Evolutionary conservation across 2,797 vertebrate species (phyloP), one percentile per base, ranked within the genome.

Genomic region (Paratrypauchen microcephalus): DNA sequence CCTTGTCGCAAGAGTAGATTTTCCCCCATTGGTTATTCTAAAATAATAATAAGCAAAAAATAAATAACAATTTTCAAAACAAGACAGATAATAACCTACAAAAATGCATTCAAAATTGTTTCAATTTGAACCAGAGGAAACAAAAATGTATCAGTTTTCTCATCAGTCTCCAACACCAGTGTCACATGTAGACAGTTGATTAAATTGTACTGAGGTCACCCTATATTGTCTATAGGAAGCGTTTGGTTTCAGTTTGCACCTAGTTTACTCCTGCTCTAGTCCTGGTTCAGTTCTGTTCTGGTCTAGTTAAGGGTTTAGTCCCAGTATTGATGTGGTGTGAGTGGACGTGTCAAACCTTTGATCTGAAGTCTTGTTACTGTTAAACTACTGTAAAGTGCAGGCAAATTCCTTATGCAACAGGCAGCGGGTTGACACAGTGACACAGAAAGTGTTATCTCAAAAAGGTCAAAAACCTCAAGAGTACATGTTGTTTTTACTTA

Each of bases 1-100:
- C 72, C 87, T 92, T 76, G 68, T 82, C 60, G 96, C 91, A 69
- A 98, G 86, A 0, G 97, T 97, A 19, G 95, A 95, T 88, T 99
- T 99, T 2, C 97, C 97, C 19, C 96, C 96, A 78, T 98, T 98
- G 73, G 97, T 98, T 82, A 96, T 91, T 12, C 96, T 97, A 80
- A 66, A 54, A 16, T n/a, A 19, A 15, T 32, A 30, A 45, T 45
- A 15, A 45, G 15, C 41, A 45, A 45, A 45, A 15, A 45, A 13
- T 3, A 16, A 15, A 41, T 41, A 41, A 13, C 11, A 13, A 45
- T 45, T 60, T 36, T 19, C 28, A 32, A n/a, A 13, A 24, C 3
- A 55, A 24, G 21, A 11, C 9, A 1, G 28, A 55, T 55, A 24
- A 23, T 56, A 56, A 24, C 21, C 54, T 23, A 56, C 21, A 24